Evolutionary conservation across 2,113 vertebrate species (phyloP), one percentile per base, ranked within the genome.

Genomic region (Rhynchopsitta pachyrhyncha): DNA sequence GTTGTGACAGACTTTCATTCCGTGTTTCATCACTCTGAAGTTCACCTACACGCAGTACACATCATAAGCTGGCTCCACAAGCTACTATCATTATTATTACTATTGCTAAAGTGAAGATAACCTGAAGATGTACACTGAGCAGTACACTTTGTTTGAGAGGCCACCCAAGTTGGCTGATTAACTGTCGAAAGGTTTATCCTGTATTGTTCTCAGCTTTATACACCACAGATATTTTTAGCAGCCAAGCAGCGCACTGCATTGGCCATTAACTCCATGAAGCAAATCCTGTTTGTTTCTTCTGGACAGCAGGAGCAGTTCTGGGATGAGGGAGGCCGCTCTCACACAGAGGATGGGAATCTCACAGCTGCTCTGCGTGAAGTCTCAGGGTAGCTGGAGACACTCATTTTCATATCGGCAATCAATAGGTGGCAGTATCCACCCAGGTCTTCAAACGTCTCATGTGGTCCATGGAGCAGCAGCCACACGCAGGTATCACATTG

Each of bases 351-450:
- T 20, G 71, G 60, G 74, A 17, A 60, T 53, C 52, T 68, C 29
- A 4, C 37, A 12, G 14, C n/a, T 14, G 52, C 10, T 59, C 41
- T 1, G 23, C 31, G 11, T 0, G 1, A 13, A 33, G 10, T 6
- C 42, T 10, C 15, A 10, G 52, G 33, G 81, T 4, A 53, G 29
- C 53, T 22, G 50, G 55, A 71, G 71, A 19, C 27, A 7, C 10
- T 85, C 15, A 4, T 35, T 84, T 82, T 76, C 75, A 9, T 66
- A 6, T 64, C 37, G 88, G 88, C 83, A 97, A 97, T 97, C 98
- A 95, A 97, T 98, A 98, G 98, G 82, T 98, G 97, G 97, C 97
- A 98, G 93, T 94, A 85, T 97, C 86, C 97, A 59, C 97, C 86
- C 95, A 86, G 96, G 4, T 96, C 97, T 98, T 91, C 97, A 10